Base-by-base conservation (phyloP, 2,113 vertebrate species). In the Stictonetta naevosa region DNA sequence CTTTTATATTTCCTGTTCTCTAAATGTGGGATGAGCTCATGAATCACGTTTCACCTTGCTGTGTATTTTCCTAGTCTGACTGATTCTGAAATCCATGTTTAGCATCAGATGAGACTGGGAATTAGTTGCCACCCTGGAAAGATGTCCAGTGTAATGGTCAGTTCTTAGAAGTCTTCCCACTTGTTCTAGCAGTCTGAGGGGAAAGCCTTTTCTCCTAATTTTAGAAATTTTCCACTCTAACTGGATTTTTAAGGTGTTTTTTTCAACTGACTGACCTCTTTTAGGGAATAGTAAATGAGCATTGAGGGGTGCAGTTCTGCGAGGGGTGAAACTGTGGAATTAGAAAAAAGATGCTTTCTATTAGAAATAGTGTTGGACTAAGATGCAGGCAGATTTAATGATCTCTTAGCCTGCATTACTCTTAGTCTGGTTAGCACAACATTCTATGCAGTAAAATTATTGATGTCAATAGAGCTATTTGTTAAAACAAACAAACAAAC, bases 1-100 rank as follows among this genome's bases (percentile, higher is more conserved):
- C 95, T 96, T 97, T 96, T 84, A 76, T 92, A 83, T 88, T 97
- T 95, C 85, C 84, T 87, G 71, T 87, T 85, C 88, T 94, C 42
- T 67, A 95, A 92, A 84, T 76, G 72, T 66, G 72, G 85, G 91
- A 83, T 95, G 86, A 96, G 80, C 85, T 97, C 75, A 91, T 7
- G 8, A 95, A 78, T 94, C 76, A 95, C 60, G 93, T 90, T 90
- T 96, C 88, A 95, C 77, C 68, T 92, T 9, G 7, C 25, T 8
- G 34, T 83, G 73, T 91, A 55, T 92, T 96, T 96, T 95, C 76
- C 87, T 88, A 95, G 78, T 69, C 75, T 88, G 79, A 95, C 66
- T 86, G 89, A 80, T 83, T 92, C 77, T 82, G 77, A 96, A 90
- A 81, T 91, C 82, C 67, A 48, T 88, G 94, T 95, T 96, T 93